Evolutionary conservation across 2,888 invertebrate species (phyloP).

Genomic region (Hyppa rectilinea): DNA sequence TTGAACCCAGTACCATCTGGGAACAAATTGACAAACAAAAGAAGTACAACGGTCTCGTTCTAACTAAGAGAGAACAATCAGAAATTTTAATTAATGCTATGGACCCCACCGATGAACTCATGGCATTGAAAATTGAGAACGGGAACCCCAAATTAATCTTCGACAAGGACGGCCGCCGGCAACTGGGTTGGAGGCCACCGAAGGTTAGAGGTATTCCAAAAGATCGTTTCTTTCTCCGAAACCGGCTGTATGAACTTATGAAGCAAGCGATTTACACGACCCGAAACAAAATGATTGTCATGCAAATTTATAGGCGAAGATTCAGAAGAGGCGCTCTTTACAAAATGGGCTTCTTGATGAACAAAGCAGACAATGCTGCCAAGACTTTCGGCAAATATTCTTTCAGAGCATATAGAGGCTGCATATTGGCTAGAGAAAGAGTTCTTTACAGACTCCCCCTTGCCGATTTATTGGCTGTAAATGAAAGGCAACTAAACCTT

Average conservation of each 20-base stretch:
- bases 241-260: constrained; percentile 76
- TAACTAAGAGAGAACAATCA: constrained; percentile 63
- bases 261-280: constrained; percentile 79
- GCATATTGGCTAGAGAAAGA: constrained; percentile 43
- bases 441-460: constrained; percentile 2
- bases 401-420: constrained; percentile 59
- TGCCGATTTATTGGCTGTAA: constrained; percentile 61
- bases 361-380: constrained; percentile 74
- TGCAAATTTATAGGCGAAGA: constrained; percentile 72
- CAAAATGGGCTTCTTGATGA: constrained; percentile 80
- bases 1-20: constrained; percentile 69
- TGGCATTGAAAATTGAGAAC: constrained; percentile 69
- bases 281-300: constrained; percentile 75
- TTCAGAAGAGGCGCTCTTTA: constrained; percentile 69
- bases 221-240: constrained; percentile 66
- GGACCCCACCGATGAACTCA: constrained; percentile 74
- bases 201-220: accelerated
- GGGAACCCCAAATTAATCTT: constrained; percentile 55
- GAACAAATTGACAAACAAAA: constrained; percentile 68
- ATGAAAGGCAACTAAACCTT: constrained; percentile 70
- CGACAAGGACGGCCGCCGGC: constrained; percentile 63
- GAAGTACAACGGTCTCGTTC: constrained; percentile 54
- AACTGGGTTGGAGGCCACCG: constrained; percentile 59
- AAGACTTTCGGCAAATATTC: constrained; percentile 70
- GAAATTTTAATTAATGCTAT: constrained; percentile 68